A percentile compares a stretch with the other conserved stretches of the same genome.
Evolutionary conservation across 2,888 invertebrate genomes (phyloP).

Genomic region (Clepsis dumicolana): DNA sequence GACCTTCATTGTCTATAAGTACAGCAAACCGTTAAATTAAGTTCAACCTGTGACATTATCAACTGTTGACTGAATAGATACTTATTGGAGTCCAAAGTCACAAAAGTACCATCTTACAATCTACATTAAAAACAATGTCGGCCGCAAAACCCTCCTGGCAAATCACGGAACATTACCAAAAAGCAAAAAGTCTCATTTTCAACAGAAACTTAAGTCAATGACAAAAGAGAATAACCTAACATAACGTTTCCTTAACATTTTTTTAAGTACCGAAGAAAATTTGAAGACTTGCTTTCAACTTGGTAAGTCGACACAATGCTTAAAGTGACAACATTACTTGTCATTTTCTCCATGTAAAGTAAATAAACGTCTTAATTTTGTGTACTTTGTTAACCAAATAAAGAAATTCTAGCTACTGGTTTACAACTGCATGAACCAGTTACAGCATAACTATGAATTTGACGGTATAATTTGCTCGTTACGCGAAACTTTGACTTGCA

Average conservation of each 20-base stretch:
- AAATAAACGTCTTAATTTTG: not conserved
- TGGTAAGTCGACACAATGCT: no score
- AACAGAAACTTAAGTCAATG: not conserved
- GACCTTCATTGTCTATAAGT: no score
- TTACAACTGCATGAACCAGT: not conserved
- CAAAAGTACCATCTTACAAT: not conserved
- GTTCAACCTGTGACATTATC: no score
- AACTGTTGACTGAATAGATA: not conserved
- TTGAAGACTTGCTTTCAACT: no score
- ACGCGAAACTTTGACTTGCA: slow-evolving; percentile 11
- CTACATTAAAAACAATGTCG: not conserved
- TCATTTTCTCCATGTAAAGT: no score
- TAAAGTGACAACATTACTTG: no score
- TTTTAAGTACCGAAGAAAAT: not conserved
- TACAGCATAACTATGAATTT: not conserved
- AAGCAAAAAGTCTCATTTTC: not conserved
- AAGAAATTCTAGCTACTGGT: not conserved
- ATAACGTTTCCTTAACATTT: not conserved
- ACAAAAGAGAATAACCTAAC: no score
- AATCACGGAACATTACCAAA: not conserved
- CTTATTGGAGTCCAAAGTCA: not conserved
- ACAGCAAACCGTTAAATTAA: no score
- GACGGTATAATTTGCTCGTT: slow-evolving; percentile 3
- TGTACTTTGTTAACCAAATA: not conserved
- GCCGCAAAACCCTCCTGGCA: not conserved